Evolutionary conservation across 2,888 invertebrate species (phyloP), one percentile per base, ranked within the genome.

Genomic region (Biston betularia): DNA sequence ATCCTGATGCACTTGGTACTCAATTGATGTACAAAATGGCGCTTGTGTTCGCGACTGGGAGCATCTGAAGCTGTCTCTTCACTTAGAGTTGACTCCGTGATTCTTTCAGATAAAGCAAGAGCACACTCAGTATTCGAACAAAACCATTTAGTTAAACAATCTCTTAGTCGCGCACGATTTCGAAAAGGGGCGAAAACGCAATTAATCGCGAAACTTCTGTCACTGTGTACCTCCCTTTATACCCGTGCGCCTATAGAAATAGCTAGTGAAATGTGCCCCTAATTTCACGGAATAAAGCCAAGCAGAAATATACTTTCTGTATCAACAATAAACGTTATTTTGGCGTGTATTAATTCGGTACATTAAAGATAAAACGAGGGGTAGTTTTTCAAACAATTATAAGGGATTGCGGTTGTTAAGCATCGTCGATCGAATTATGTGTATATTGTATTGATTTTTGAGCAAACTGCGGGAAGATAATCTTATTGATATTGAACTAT

Each of bases 161-260:
- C 66, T 61, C 65, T 24, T 56, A 56, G 48, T 62, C 79, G 79
- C 77, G 79, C 83, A 84, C 81, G 81, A 83, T 84, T 80, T 82
- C 80, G 79, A 75, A 81, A 87, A 87, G 86, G 89, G 89, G 85
- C 82, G 87, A 87, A 85, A 85, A 86, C 84, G 83, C 89, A 90
- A 91, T 92, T 91, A 90, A 90, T 89, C 84, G 87, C 77, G 77
- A 84, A 87, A 88, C 87, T 89, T 90, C 87, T 90, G 89, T 91
- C 90, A 87, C 83, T 78, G 78, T 70, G 72, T 68, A 74, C 74
- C 73, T 76, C 78, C 75, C 74, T 67, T 63, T 67, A 63, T 63
- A 59, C 40, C 61, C 49, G 54, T 46, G 56, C 55, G 49, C 45
- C 67, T 67, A 67, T 59, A 67, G 67, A 67, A 66, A 63, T 63